Conservation (phyloP, 2,113 vertebrate species). For the Athene cunicularia region DNA sequence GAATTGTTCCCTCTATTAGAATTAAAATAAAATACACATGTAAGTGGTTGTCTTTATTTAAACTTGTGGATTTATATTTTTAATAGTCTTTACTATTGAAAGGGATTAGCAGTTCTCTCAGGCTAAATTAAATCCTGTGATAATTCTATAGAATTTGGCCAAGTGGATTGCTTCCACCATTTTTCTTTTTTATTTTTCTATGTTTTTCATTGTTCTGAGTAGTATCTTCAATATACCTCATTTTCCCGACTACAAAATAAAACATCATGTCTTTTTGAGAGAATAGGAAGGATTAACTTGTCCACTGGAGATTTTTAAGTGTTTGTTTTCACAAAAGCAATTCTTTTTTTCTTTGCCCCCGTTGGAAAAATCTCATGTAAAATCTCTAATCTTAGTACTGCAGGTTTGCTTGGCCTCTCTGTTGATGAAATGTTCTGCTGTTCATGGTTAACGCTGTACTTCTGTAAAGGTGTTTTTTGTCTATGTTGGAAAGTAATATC, state of each 20-base stretch:
- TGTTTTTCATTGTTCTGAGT: neutral
- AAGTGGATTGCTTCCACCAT: neutral
- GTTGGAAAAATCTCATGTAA: neutral
- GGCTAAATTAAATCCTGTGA: neutral
- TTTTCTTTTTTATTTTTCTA: too few relatives aligned
- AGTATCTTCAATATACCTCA: neutral
- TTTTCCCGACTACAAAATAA: neutral
- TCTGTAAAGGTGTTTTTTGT: conserved; percentile 18
- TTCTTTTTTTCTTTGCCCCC: neutral
- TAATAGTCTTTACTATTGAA: neutral
- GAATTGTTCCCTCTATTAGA: neutral
- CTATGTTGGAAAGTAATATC: conserved; percentile 40
- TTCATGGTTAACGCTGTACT: conserved; percentile 22
- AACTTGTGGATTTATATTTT: neutral
- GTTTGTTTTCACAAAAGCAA: neutral
- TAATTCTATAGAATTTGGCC: neutral
- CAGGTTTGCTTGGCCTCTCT: neutral
- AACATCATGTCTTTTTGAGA: neutral
- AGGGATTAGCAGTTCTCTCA: neutral
- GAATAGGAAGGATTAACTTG: neutral
- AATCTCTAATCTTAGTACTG: neutral
- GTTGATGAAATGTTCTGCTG: neutral
- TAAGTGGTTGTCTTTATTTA: neutral
- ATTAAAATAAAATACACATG: neutral
- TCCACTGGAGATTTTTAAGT: neutral